These are phyloP conservation scores for Helobdella robusta DNA, from an alignment of 2,888 invertebrate genomes.

Conservation along the genomic window DNA sequence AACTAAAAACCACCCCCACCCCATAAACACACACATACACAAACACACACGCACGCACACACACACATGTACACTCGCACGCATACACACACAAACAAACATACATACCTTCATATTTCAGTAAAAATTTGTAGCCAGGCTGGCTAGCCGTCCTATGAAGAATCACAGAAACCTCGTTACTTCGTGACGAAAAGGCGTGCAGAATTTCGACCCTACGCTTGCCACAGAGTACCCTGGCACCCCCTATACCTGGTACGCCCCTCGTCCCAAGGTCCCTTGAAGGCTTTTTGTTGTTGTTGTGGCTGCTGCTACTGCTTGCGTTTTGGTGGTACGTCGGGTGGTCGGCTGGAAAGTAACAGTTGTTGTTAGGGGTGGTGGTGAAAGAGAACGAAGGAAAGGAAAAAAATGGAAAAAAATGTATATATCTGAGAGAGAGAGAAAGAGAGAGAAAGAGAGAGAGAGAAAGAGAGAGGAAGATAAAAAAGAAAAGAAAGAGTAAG, in stretches of 20 bases:
- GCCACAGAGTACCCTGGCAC: constrained; percentile 21
- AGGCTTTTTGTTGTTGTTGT: neutral
- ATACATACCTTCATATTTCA: constrained; percentile 23
- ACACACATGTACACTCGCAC: too few species aligned
- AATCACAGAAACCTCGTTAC: constrained; percentile 18
- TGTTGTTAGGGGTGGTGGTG: neutral
- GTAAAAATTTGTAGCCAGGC: constrained; percentile 22
- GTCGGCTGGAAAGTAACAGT: neutral
- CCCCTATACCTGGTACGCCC: constrained; percentile 9
- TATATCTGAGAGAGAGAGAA: neutral
- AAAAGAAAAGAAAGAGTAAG: constrained; percentile 3
- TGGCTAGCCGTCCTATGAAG: neutral
- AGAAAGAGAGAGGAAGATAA: constrained; percentile 1
- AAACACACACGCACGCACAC: too few species aligned
- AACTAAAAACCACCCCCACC: too few species aligned
- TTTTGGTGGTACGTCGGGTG: neutral
- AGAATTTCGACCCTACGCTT: neutral
- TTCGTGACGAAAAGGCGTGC: constrained; percentile 17
- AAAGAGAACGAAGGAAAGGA: neutral
- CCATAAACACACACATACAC: too few species aligned
- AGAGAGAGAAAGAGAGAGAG: neutral
- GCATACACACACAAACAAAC: too few species aligned
- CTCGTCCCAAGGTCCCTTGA: neutral
- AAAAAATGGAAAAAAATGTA: too few species aligned
- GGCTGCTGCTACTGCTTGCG: neutral